Evolutionary conservation across 2,888 invertebrate genomes (phyloP), one percentile per base, ranked within the genome.

Genomic region (Himalopsyche japonica): DNA sequence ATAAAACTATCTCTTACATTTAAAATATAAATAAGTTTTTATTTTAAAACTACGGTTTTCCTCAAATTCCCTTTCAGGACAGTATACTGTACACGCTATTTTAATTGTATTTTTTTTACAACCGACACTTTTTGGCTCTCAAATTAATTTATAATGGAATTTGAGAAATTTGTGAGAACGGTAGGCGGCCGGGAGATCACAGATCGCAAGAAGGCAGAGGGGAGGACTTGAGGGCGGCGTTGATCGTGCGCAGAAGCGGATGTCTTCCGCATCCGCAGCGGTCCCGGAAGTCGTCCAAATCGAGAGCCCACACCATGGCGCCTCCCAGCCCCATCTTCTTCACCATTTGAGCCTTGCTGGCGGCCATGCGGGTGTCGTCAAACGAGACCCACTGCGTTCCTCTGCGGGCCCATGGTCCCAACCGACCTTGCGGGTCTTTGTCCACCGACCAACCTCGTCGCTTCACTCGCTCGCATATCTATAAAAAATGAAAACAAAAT

Each of bases 331-430:
- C 93, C 47, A 94, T 89, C 12, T 91, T 90, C 85, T 93, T 93
- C 0, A 94, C 91, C 86, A 94, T 92, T 79, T 93, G 92, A 0
- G 94, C 92, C 88, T 95, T 95, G 81, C 93, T 90, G 82, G 93
- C 92, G 76, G 95, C 93, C 84, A 95, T 95, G 3, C 90, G 90
- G 0, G 94, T 93, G 87, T 95, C 95, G 88, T 97, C 94, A 89
- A 96, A 97, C 0, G 96, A 95, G 0, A 95, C 95, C 97, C 97
- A 97, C 89, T 97, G 96, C 84, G 93, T 93, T 0, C 94, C 95
- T 57, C 91, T 92, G 85, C 94, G 93, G 0, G 95, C 95, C 89
- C 94, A 96, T 0, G 97, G 96, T 0, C 97, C 97, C 87, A 95
- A 94, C 20, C 93, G 90, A 1, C 93, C 94, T 87, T 93, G 88